Evolutionary conservation across 2,888 invertebrate species (phyloP), one percentile per base, ranked within the genome.

Genomic region (Brachylomia viminalis): DNA sequence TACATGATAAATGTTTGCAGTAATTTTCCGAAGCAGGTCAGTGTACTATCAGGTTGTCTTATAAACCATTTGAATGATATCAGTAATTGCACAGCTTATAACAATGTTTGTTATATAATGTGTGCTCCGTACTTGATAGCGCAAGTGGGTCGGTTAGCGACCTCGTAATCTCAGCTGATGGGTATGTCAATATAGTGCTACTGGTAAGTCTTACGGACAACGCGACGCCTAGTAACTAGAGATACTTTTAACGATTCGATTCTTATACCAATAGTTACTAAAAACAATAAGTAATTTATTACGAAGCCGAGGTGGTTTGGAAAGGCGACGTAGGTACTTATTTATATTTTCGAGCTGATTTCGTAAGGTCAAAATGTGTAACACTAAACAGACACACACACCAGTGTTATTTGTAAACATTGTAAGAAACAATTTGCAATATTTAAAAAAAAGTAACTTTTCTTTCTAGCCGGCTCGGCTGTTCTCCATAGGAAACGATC

Each of bases 121-220:
- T 59, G 66, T 38, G 67, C 71, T 86, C 77, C 62, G 75, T 73
- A 75, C 74, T 72, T 75, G 85, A 87, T 86, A 86, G 67, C 71
- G 47, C 72, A 87, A 82, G 80, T 91, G 86, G 90, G 89, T 80
- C 92, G 90, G 87, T 88, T 88, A 86, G 80, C 86, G 90, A 91
- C 91, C 92, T 86, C 89, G 81, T 86, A 87, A 89, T 89, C 91
- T 88, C 90, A 90, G 90, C 90, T 91, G 91, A 88, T 90, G 88
- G 84, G 87, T 84, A 84, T 89, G 86, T 88, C 86, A 91, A 89
- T 88, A 80, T 42, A 78, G 47, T 64, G 49, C 15, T 72, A 59
- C 52, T 49, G 42, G 38, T 54, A 1, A 30, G n/a, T 8, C 7
- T 61, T 33, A 45, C 30, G 20, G 33, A 42, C 5, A 38, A 38